These are phyloP conservation scores for Drosophila parabipectinata DNA, from an alignment of 1,140 invertebrate genomes.

Conservation along the genomic window DNA sequence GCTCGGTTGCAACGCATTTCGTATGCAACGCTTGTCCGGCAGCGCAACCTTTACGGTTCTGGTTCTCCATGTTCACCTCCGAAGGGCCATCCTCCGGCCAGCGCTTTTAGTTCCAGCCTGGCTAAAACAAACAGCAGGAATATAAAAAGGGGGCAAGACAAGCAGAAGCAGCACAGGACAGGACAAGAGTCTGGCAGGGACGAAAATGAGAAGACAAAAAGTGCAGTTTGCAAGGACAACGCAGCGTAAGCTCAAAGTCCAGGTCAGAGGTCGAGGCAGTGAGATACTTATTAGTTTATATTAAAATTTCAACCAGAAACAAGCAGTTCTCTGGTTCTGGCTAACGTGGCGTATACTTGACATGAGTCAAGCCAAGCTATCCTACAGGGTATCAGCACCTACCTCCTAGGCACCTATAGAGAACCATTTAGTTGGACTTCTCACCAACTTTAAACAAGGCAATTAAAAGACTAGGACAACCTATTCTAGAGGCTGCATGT, in stretches of 20 bases:
- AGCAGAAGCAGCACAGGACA: neutral
- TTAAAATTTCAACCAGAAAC: neutral
- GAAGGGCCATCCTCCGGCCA: neutral
- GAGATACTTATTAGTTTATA: neutral
- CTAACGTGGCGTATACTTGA: too few relatives aligned
- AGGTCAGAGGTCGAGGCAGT: too few relatives aligned
- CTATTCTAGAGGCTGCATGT: neutral
- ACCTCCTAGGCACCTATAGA: neutral
- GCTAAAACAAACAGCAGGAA: slow-evolving; percentile 37
- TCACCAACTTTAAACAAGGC: slow-evolving; percentile 10
- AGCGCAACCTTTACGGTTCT: slow-evolving; percentile 49
- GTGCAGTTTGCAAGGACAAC: slow-evolving; percentile 35
- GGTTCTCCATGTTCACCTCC: neutral
- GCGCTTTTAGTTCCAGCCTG: slow-evolving; percentile 1
- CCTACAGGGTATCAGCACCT: neutral
- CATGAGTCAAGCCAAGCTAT: too few relatives aligned
- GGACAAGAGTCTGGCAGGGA: neutral
- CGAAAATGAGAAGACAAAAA: slow-evolving; percentile 23
- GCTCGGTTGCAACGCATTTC: slow-evolving; percentile 54
- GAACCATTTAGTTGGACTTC: too few relatives aligned
- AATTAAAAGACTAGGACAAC: slow-evolving; percentile 11
- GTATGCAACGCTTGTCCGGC: slow-evolving; percentile 70
- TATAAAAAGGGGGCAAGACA: slow-evolving; percentile 1
- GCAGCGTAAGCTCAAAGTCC: slow-evolving; percentile 49
- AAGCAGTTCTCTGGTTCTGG: too few relatives aligned